Base-by-base conservation (phyloP, 2,113 vertebrate genomes). In the Anarhynchus alexandrinus region DNA sequence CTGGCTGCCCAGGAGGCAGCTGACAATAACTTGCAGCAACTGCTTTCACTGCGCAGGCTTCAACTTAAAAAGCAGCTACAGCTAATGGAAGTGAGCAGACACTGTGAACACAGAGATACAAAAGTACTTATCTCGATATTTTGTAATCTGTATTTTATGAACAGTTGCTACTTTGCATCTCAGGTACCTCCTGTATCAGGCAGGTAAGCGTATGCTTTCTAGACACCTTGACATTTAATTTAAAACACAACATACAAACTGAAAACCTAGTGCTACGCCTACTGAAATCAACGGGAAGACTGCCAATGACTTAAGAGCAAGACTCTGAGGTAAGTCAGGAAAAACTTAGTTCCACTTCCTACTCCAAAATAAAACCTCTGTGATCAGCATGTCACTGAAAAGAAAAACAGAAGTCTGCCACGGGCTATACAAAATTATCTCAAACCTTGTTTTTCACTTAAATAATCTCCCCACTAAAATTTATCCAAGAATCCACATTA, bases 221-320 rank as follows among this genome's bases (percentile, higher is more conserved):
- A 36, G 52, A 19, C 20, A 34, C 26, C 23, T 42, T 30, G 21
- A 12, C 29, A 15, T 23, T 78, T 32, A 61, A 49, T 54, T 77
- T 57, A 36, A 62, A 65, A 74, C 20, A 15, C 15, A 69, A n/a
- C 12, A 49, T 2, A 29, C 13, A 49, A 52, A 80, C 34, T 8
- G 32, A 30, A 49, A 72, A 29, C 27, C 54, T 21, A 26, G 25
- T 6, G 51, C 59, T 43, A 15, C 30, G 29, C 15, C 47, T 22
- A 16, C 42, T 15, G 36, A n/a, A 69, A 36, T 12, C 1, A 36
- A 8, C 0, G 4, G 9, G 36, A 43, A 32, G 15, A 8, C 45
- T 34, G 66, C 54, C 47, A 57, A 5, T 3, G 23, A 34, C 21
- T 47, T 43, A 15, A 20, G 6, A 51, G 78, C 47, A 30, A 40